Conservation (phyloP, 1,140 invertebrate genomes). For the Ceratosolen solmsi region DNA sequence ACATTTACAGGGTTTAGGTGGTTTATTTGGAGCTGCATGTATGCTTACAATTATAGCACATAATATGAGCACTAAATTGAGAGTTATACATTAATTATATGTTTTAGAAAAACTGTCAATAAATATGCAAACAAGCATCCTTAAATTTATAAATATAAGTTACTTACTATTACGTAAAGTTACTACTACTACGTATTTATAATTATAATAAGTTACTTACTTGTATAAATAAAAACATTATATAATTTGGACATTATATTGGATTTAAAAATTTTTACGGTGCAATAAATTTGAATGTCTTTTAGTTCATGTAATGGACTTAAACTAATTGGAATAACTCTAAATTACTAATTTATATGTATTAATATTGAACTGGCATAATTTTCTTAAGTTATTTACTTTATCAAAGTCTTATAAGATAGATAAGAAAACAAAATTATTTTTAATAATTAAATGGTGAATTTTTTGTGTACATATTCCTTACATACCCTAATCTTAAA, state of each 20-base stretch:
- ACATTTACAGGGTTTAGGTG: background rate
- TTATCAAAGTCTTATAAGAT: conserved; percentile 7
- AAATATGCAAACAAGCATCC: background rate
- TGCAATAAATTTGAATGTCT: background rate
- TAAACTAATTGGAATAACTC: background rate
- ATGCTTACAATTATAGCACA: background rate
- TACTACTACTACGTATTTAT: too few species aligned
- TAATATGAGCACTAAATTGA: background rate
- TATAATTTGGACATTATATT: background rate
- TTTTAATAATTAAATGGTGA: too few species aligned
- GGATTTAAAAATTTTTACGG: background rate
- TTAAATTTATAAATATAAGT: background rate
- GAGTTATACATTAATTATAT: background rate
- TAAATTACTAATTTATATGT: background rate
- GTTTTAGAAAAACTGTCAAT: background rate
- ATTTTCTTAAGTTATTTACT: background rate
- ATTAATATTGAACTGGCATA: background rate
- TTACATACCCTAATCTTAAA: background rate
- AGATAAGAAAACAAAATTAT: background rate
- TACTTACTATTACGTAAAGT: too few species aligned
- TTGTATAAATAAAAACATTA: background rate
- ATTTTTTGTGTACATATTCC: background rate
- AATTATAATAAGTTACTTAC: conserved; percentile 4
- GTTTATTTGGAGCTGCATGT: background rate
- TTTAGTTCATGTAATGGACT: background rate